Percentiles rank a stretch among this genome's conserved stretches.
Conservation (phyloP, 2,113 vertebrate species). For the Ptilonorhynchus violaceus region DNA sequence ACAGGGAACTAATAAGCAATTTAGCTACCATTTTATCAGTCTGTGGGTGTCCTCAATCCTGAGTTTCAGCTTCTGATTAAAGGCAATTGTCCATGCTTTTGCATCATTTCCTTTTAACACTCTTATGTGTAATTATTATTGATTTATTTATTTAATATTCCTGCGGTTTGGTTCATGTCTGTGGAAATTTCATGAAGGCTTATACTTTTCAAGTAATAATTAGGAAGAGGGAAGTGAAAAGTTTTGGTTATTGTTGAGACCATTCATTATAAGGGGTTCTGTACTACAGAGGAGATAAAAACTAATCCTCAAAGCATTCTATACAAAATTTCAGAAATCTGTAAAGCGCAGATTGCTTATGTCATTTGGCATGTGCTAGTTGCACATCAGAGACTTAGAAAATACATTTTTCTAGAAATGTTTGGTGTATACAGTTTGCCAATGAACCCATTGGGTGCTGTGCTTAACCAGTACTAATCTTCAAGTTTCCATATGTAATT, state of each 20-base stretch:
- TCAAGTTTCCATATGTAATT: not conserved
- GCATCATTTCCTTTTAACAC: not conserved
- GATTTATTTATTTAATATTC: not conserved
- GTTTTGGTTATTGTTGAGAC: not conserved
- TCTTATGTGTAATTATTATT: not conserved
- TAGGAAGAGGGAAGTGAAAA: not conserved
- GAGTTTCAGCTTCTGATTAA: not conserved
- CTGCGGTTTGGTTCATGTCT: not conserved
- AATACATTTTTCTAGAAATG: not conserved
- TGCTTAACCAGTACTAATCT: not conserved
- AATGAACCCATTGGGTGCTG: not conserved
- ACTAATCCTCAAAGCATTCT: conserved; percentile 30
- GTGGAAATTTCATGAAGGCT: not conserved
- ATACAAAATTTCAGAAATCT: not conserved
- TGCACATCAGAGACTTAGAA: not conserved
- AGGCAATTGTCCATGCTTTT: not conserved
- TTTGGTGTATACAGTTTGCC: not conserved
- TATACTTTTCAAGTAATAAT: not conserved
- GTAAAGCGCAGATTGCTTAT: not conserved
- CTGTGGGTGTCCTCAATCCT: not conserved
- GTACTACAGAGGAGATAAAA: not conserved
- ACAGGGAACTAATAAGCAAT: not conserved
- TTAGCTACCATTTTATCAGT: not conserved
- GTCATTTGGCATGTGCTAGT: not conserved
- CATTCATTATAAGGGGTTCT: not conserved